A percentile compares a stretch with the other conserved stretches of the same genome.
Conservation (phyloP, 2,113 vertebrate species). For the Pavo muticus region DNA sequence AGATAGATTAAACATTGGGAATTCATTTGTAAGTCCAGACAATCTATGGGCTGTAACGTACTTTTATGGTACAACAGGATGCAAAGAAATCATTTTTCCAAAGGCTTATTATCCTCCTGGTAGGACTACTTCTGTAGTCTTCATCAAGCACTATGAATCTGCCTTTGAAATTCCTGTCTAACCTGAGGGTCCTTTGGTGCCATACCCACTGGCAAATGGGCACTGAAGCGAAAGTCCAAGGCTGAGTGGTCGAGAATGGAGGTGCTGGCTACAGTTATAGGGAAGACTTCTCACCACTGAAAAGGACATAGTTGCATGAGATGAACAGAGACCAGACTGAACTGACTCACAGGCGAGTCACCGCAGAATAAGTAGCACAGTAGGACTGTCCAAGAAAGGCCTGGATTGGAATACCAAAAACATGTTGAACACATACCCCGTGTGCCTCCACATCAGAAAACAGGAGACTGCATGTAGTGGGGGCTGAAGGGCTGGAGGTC, state of each 20-base stretch:
- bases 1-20: constrained; percentile 73
- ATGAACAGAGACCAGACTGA: neutral
- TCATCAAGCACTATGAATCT: neutral
- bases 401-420: neutral
- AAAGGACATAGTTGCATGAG: neutral
- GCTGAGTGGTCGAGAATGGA: neutral
- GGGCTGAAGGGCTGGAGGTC: neutral
- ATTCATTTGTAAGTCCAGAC: constrained; percentile 71
- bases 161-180: neutral
- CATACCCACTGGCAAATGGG: neutral
- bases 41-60: constrained; percentile 56
- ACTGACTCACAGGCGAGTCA: neutral
- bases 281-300: neutral
- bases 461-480: neutral
- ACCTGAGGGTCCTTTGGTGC: neutral
- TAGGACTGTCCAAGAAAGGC: neutral
- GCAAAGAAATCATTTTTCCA: neutral
- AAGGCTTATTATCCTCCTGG: constrained; percentile 28
- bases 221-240: neutral
- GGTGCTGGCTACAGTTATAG: neutral
- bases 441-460: neutral
- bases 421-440: rapidly evolving
- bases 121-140: constrained; percentile 30
- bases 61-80: constrained; percentile 23
- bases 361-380: neutral